Conservation (phyloP, 2,113 vertebrate species). For the Sula dactylatra region DNA sequence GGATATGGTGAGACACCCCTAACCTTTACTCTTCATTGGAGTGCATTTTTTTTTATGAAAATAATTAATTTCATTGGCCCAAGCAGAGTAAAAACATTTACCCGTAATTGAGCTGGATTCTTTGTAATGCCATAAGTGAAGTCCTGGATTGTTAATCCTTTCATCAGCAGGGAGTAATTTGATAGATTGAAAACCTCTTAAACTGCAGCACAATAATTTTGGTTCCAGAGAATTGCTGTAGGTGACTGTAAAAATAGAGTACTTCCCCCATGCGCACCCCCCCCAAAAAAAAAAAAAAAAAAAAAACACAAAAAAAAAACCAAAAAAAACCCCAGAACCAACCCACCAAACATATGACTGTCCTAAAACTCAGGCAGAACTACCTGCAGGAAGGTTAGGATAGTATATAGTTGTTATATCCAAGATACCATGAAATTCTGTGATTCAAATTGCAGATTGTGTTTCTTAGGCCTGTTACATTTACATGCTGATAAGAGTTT, state of each 20-base stretch:
- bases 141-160: conserved; percentile 12
- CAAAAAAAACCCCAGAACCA: not conserved
- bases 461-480: not conserved
- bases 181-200: not conserved
- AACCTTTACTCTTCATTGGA: not conserved
- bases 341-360: no score
- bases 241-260: not conserved
- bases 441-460: not conserved
- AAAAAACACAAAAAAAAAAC: not conserved
- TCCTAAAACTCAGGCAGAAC: not conserved
- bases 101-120: not conserved
- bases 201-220: not conserved
- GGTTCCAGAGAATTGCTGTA: not conserved
- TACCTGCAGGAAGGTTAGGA: not conserved
- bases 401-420: not conserved
- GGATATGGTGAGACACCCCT: not conserved
- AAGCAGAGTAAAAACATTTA: not conserved
- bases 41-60: not conserved
- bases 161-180: conserved; percentile 19
- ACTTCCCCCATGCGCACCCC: rapidly evolving
- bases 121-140: not conserved
- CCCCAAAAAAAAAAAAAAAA: no score
- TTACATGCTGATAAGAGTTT: not conserved
- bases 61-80: not conserved
- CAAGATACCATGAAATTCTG: not conserved